Conservation (phyloP, 2,113 vertebrate genomes). For the Silurus glanis region DNA sequence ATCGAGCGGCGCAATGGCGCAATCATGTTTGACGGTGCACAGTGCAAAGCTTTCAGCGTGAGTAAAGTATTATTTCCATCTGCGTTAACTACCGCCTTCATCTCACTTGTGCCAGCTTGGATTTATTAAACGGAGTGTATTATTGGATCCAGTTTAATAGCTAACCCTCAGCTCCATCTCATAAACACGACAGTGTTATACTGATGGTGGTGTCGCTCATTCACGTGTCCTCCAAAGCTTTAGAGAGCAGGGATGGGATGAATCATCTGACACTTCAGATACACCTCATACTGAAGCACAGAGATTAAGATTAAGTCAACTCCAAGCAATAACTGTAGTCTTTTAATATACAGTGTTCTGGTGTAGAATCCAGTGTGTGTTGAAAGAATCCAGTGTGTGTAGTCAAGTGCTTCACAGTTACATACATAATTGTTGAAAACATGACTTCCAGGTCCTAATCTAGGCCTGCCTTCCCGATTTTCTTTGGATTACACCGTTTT, state of each 20-base stretch:
- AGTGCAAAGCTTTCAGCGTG: conserved; percentile 75
- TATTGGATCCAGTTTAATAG: conserved; percentile 68
- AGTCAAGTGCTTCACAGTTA: not conserved
- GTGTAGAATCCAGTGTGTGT: not conserved
- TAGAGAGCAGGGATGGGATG: not conserved
- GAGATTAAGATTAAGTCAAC: not conserved
- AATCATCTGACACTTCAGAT: conserved; percentile 10
- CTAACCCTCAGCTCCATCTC: conserved; percentile 58
- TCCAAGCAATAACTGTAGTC: not conserved
- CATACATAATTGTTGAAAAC: not conserved
- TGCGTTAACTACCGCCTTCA: conserved; percentile 71
- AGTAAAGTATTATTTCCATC: conserved; percentile 69
- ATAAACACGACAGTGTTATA: conserved; percentile 66
- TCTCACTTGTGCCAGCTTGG: conserved; percentile 67
- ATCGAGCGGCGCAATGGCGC: conserved; percentile 69
- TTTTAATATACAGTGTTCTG: not conserved
- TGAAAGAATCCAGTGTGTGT: not conserved
- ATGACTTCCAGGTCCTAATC: not conserved
- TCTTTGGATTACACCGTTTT: not conserved
- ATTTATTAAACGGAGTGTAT: conserved; percentile 72
- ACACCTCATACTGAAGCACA: not conserved
- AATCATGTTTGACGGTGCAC: conserved; percentile 77
- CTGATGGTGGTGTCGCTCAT: conserved; percentile 51
- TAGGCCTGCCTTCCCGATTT: not conserved
- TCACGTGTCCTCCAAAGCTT: conserved; percentile 34